Conservation (phyloP, 2,888 invertebrate genomes). For the Drosophila kuntzei region DNA sequence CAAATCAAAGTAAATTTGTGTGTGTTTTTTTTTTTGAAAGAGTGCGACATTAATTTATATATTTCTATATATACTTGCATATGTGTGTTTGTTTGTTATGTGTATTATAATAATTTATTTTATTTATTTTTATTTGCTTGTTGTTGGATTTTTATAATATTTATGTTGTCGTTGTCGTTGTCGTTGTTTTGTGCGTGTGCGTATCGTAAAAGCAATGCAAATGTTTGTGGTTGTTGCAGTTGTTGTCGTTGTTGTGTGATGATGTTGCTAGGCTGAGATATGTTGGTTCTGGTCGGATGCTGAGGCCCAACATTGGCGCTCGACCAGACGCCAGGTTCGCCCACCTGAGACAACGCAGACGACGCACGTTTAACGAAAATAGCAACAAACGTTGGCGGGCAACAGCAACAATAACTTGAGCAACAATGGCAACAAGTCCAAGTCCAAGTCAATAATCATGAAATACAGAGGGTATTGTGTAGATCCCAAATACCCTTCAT, state of each 20-base stretch:
- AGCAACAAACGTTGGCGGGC: conserved; percentile 53
- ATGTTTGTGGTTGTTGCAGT: conserved; percentile 31
- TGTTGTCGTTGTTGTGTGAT: conserved; percentile 18
- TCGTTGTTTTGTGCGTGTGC: conserved; percentile 60
- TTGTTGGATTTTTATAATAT: conserved; percentile 2
- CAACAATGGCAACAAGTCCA: conserved; percentile 62
- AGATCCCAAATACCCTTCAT: background rate
- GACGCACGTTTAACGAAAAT: conserved; percentile 45
- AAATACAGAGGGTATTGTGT: conserved; percentile 21
- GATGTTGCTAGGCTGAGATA: conserved; percentile 34
- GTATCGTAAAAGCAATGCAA: conserved; percentile 44
- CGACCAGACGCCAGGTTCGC: conserved; percentile 70
- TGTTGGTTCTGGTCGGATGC: conserved; percentile 25
- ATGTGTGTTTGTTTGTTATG: background rate
- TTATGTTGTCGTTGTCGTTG: conserved; percentile 7
- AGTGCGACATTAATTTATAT: conserved; percentile 33
- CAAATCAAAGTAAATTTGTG: conserved; percentile 16
- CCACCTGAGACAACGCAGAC: conserved; percentile 62
- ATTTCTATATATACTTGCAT: conserved; percentile 18
- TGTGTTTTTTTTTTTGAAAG: conserved; percentile 19
- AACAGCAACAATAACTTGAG: conserved; percentile 23
- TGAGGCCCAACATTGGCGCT: conserved; percentile 39
- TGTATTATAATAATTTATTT: conserved; percentile 31
- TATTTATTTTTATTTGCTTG: conserved; percentile 27
- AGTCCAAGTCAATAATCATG: conserved; percentile 55